phyloP scores from a whole-genome alignment of 2,113 vertebrate species.

The Cheilinus undulatus region DNA sequence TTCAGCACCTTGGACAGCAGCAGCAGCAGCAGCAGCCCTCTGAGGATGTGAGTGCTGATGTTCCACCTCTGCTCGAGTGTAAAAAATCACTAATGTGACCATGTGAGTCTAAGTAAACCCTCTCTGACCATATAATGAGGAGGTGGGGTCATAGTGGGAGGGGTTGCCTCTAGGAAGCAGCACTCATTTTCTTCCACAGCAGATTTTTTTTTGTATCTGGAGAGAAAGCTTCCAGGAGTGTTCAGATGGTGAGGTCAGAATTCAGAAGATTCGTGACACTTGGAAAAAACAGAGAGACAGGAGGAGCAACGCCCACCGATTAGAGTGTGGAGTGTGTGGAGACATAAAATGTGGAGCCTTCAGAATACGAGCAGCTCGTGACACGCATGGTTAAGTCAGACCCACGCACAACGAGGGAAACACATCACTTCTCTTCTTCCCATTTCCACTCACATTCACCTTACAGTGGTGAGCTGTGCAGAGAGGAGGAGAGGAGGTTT shows the following conservation, averaged over 20 bases:
- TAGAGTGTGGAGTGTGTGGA: conserved; percentile 43
- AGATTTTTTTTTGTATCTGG: background rate
- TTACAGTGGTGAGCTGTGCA: background rate
- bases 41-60: background rate
- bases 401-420: conserved; percentile 29
- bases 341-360: conserved; percentile 47
- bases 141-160: conserved; percentile 68
- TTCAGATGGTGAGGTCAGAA: conserved; percentile 14
- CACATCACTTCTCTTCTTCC: background rate
- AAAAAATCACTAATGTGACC: conserved; percentile 2
- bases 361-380: conserved; percentile 53
- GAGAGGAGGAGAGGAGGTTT: conserved; percentile 5
- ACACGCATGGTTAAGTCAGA: conserved; percentile 45
- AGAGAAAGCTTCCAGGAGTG: conserved; percentile 18
- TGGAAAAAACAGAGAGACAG: conserved; percentile 32
- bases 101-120: conserved; percentile 3
- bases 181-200: conserved; percentile 33
- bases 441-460: background rate
- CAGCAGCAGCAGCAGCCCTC: conserved; percentile 6
- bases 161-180: conserved; percentile 31
- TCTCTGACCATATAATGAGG: conserved; percentile 32
- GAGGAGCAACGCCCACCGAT: conserved; percentile 68
- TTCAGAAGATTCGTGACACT: conserved; percentile 69
- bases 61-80: conserved; percentile 2
- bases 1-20: conserved; percentile 75